Percentiles rank a stretch among this genome's conserved stretches.
These are phyloP conservation scores for Lagorchestes hirsutus DNA, from an alignment of 2,797 vertebrate genomes.

Conservation along the genomic window DNA sequence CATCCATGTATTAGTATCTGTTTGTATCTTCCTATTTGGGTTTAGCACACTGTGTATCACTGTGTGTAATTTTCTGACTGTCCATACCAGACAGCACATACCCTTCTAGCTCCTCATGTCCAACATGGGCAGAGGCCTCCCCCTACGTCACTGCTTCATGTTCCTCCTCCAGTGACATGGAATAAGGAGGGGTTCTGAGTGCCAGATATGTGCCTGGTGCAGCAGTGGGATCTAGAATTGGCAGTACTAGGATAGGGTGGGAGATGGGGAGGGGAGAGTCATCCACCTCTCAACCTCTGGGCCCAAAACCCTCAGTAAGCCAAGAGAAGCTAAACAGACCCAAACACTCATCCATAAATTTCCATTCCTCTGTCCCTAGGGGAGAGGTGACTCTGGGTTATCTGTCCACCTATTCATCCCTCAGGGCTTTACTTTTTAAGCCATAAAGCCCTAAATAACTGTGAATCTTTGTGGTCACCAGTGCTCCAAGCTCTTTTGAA, in stretches of 20 bases:
- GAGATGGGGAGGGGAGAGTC: slow-evolving; percentile 31
- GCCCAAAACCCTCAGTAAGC: slow-evolving; percentile 16
- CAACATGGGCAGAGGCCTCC: background rate
- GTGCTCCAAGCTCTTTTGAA: background rate
- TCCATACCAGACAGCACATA: slow-evolving; percentile 23
- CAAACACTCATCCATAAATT: background rate
- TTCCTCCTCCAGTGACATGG: slow-evolving; percentile 47
- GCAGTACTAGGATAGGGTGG: slow-evolving; percentile 22
- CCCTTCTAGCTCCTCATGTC: slow-evolving; percentile 48
- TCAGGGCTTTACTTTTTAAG: background rate
- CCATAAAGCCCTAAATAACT: background rate
- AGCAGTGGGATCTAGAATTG: slow-evolving; percentile 75
- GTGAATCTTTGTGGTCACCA: background rate
- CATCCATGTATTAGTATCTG: background rate
- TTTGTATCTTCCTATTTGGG: background rate
- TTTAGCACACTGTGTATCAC: background rate
- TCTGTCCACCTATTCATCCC: background rate
- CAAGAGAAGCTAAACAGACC: slow-evolving; percentile 16
- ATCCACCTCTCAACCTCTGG: slow-evolving; percentile 42
- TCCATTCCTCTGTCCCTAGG: background rate
- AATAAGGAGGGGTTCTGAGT: slow-evolving; percentile 85
- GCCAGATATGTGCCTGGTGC: slow-evolving; percentile 89
- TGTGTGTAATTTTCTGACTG: slow-evolving; percentile 38
- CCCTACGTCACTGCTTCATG: background rate
- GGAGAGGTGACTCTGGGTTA: background rate